Evolutionary conservation across 2,888 invertebrate species (phyloP).

Genomic region (Brachypalpus laphriformis): DNA sequence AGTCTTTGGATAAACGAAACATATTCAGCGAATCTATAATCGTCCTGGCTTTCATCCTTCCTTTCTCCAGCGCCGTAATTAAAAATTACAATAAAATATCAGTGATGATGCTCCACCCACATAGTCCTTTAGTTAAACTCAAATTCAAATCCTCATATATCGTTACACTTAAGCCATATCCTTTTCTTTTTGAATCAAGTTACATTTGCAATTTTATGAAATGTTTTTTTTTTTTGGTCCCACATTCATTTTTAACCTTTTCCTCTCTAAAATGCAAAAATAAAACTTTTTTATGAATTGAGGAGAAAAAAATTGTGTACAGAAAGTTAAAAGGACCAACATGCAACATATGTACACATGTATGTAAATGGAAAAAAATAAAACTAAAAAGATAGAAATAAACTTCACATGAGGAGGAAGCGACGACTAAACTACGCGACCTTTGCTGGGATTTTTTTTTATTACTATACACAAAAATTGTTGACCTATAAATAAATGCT

Average conservation of each 20-base stretch:
- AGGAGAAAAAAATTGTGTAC: slow-evolving; percentile 2
- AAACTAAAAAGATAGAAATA: slow-evolving; percentile 7
- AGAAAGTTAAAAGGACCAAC: slow-evolving; percentile 55
- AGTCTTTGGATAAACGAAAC: not conserved
- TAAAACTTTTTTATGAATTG: slow-evolving; percentile 36
- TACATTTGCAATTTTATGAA: slow-evolving; percentile 54
- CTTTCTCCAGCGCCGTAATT: not conserved
- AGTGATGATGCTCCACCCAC: not conserved
- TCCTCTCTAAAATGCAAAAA: slow-evolving; percentile 4
- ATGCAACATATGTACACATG: slow-evolving; percentile 64
- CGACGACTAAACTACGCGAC: slow-evolving; percentile 22
- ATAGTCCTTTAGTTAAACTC: slow-evolving; percentile 5
- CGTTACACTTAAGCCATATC: slow-evolving; percentile 20
- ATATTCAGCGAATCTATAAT: not conserved
- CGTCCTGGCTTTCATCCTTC: no score
- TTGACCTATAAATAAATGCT: slow-evolving; percentile 68
- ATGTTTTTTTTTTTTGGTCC: slow-evolving; percentile 31
- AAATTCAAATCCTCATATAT: slow-evolving; percentile 14
- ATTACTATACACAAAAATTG: slow-evolving; percentile 54
- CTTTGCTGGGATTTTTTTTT: slow-evolving; percentile 47
- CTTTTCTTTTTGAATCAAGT: not conserved
- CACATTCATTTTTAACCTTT: slow-evolving; percentile 4
- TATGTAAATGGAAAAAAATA: slow-evolving; percentile 56
- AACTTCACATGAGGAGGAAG: not conserved
- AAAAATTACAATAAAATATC: slow-evolving; percentile 10